These are phyloP conservation scores for Prosapia bicincta DNA, from an alignment of 2,888 invertebrate species.

Conservation along the genomic window DNA sequence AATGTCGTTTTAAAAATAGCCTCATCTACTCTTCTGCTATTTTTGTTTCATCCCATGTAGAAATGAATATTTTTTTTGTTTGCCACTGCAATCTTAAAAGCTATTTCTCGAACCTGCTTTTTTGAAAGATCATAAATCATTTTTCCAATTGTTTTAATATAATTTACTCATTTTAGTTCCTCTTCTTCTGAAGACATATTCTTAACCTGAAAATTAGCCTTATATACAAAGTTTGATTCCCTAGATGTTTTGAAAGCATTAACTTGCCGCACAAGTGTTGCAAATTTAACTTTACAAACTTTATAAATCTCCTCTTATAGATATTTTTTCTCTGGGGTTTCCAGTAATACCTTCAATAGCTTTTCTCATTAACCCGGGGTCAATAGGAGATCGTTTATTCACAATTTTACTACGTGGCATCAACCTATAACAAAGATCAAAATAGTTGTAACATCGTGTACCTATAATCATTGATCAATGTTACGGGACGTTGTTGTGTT, in stretches of 20 bases:
- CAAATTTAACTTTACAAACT: slow-evolving; percentile 16
- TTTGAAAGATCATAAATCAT: slow-evolving; percentile 17
- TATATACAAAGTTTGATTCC: background rate
- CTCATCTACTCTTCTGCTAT: slow-evolving; percentile 14
- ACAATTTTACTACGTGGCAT: slow-evolving; percentile 11
- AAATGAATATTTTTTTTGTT: slow-evolving; percentile 8
- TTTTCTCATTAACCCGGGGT: too few species aligned
- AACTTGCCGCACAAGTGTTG: slow-evolving; percentile 3
- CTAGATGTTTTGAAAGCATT: slow-evolving; percentile 6
- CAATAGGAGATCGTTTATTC: slow-evolving; percentile 14
- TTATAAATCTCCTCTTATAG: slow-evolving; percentile 20
- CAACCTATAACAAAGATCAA: slow-evolving; percentile 1
- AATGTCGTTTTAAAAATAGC: too few species aligned
- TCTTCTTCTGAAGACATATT: slow-evolving; percentile 19
- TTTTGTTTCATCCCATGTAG: slow-evolving; percentile 7
- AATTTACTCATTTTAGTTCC: slow-evolving; percentile 8
- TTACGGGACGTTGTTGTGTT: too few species aligned
- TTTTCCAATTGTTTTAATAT: slow-evolving; percentile 15
- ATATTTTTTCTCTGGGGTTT: slow-evolving; percentile 11
- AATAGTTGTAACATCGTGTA: too few species aligned
- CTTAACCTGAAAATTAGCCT: too few species aligned
- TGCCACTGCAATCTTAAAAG: slow-evolving; percentile 11
- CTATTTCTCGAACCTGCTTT: slow-evolving; percentile 15
- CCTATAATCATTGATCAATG: too few species aligned
- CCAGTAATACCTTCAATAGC: slow-evolving; percentile 17